Conservation (phyloP, 2,888 invertebrate genomes). For the Ichneumoninae sp. region DNA sequence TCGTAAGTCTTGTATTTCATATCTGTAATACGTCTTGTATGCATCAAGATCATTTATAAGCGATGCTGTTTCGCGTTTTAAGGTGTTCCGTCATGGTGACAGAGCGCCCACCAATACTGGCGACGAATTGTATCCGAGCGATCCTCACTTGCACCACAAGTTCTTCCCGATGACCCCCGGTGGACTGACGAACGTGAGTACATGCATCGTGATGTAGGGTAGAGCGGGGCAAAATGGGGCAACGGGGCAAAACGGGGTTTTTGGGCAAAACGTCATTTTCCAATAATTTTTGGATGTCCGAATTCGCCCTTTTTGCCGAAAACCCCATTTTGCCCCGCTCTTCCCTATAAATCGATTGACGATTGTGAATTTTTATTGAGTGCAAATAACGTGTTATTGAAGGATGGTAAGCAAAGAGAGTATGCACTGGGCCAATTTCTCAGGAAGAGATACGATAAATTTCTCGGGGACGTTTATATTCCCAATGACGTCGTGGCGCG, state of each 20-base stretch:
- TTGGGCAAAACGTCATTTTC: too few relatives aligned
- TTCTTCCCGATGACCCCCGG: constrained; percentile 87
- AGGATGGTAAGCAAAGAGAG: constrained; percentile 67
- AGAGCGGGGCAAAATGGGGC: too few relatives aligned
- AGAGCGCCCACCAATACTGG: constrained; percentile 87
- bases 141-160: constrained; percentile 85
- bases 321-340: too few relatives aligned
- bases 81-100: constrained; percentile 90
- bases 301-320: too few relatives aligned
- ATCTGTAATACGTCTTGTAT: neutral
- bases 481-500: constrained; percentile 65
- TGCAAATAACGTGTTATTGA: neutral
- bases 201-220: neutral
- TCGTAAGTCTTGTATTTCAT: constrained; percentile 68
- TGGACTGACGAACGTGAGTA: constrained; percentile 72
- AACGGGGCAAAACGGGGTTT: too few relatives aligned
- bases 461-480: constrained; percentile 63
- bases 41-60: neutral
- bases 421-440: constrained; percentile 63
- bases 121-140: constrained; percentile 86
- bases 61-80: constrained; percentile 60
- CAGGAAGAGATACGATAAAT: constrained; percentile 50
- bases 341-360: neutral
- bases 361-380: neutral
- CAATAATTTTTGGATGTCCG: too few relatives aligned